phyloP scores from a whole-genome alignment of 1,140 invertebrate species.

The Scylla paramamosain region DNA sequence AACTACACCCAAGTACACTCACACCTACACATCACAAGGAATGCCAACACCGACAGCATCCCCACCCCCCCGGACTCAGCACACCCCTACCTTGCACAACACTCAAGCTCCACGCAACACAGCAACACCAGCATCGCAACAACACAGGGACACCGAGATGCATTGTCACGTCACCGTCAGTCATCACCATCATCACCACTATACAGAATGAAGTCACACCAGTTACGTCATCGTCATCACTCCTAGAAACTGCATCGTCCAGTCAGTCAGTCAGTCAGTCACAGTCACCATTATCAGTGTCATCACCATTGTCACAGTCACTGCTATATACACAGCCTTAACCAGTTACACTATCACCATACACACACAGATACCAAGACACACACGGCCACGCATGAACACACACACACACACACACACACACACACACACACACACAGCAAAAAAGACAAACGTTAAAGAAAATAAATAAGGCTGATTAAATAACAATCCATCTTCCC shows the following conservation, averaged over 20 bases:
- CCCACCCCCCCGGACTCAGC: background rate
- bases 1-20: background rate
- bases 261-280: background rate
- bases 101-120: constrained; percentile 2
- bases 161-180: background rate
- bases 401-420: no score
- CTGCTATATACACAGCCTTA: background rate
- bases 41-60: background rate
- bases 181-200: background rate
- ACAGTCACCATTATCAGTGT: background rate
- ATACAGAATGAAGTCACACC: no score
- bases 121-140: background rate
- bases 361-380: background rate
- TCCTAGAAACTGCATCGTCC: background rate
- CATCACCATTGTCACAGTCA: background rate
- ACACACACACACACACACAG: no score
- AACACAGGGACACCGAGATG: background rate
- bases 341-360: background rate
- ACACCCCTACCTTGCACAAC: background rate
- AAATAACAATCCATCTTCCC: background rate
- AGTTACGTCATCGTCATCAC: no score
- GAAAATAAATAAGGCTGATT: background rate
- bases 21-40: background rate
- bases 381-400: background rate
- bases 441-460: no score